Conservation (phyloP, 2,888 invertebrate genomes). For the Lydus trimaculatus region DNA sequence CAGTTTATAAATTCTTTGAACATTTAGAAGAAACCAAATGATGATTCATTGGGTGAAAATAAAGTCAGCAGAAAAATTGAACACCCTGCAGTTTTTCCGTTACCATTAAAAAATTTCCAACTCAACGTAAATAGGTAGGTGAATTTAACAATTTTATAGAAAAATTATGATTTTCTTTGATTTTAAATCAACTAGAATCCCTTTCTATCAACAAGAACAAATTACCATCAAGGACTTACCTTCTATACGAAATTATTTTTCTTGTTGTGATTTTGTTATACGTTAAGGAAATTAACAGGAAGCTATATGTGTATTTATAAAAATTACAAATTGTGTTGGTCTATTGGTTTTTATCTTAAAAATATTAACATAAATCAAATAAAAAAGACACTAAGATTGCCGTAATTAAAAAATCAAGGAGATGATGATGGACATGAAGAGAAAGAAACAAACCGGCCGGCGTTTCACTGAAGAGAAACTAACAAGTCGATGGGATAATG, state of each 20-base stretch:
- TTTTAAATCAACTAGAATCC: not conserved
- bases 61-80: not conserved
- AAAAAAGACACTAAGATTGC: slow-evolving; percentile 14
- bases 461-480: slow-evolving; percentile 47
- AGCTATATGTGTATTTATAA: not conserved
- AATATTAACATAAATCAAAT: slow-evolving; percentile 13
- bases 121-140: too few relatives aligned
- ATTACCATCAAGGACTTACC: not conserved
- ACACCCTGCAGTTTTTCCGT: not conserved
- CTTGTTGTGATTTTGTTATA: not conserved
- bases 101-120: too few relatives aligned
- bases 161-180: too few relatives aligned
- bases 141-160: too few relatives aligned
- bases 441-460: slow-evolving; percentile 53
- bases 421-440: slow-evolving; percentile 30
- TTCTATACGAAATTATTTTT: too few relatives aligned
- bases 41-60: not conserved
- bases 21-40: too few relatives aligned
- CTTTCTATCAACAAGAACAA: not conserved
- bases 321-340: not conserved
- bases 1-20: too few relatives aligned
- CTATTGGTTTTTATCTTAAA: not conserved
- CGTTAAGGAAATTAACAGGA: too few relatives aligned
- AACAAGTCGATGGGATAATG: slow-evolving; percentile 52
- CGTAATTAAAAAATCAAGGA: slow-evolving; percentile 19